Conservation (phyloP, 2,888 invertebrate species). For the Ptychoptera contaminata region DNA sequence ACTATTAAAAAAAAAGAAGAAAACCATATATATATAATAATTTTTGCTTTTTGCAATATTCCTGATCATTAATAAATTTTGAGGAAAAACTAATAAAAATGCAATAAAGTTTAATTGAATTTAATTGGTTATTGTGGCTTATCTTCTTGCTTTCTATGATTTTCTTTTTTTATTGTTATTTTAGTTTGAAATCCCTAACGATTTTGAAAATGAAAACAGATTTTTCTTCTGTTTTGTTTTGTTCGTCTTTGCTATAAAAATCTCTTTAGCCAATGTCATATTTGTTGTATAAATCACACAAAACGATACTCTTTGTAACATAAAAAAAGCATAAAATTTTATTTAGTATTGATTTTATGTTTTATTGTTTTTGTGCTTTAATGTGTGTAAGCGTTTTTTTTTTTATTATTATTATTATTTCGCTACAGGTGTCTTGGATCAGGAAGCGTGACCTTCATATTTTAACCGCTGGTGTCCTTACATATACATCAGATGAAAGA, state of each 20-base stretch:
- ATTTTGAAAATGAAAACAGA: too few relatives aligned
- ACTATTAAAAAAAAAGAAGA: too few relatives aligned
- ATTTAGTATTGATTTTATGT: slow-evolving; percentile 5
- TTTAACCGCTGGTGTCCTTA: slow-evolving; percentile 67
- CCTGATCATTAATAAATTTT: not conserved
- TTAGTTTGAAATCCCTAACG: slow-evolving; percentile 7
- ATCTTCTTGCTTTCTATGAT: slow-evolving; percentile 2
- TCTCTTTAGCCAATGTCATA: slow-evolving; percentile 4
- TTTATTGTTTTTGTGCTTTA: not conserved
- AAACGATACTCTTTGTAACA: not conserved
- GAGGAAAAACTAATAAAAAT: not conserved
- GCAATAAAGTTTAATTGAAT: slow-evolving; percentile 15
- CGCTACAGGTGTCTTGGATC: slow-evolving; percentile 71
- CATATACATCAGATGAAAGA: slow-evolving; percentile 75
- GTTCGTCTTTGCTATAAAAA: too few relatives aligned
- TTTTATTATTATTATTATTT: too few relatives aligned
- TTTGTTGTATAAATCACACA: slow-evolving; percentile 8
- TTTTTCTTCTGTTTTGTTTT: too few relatives aligned
- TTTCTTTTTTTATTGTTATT: slow-evolving; percentile 8
- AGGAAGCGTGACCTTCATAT: slow-evolving; percentile 78
- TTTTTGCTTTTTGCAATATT: not conserved
- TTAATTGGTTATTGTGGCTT: slow-evolving; percentile 10
- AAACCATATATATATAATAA: too few relatives aligned
- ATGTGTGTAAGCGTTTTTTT: too few relatives aligned
- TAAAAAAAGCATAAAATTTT: slow-evolving; percentile 8